Evolutionary conservation across 2,797 vertebrate genomes (phyloP).

Genomic region (Knipowitschia caucasica): DNA sequence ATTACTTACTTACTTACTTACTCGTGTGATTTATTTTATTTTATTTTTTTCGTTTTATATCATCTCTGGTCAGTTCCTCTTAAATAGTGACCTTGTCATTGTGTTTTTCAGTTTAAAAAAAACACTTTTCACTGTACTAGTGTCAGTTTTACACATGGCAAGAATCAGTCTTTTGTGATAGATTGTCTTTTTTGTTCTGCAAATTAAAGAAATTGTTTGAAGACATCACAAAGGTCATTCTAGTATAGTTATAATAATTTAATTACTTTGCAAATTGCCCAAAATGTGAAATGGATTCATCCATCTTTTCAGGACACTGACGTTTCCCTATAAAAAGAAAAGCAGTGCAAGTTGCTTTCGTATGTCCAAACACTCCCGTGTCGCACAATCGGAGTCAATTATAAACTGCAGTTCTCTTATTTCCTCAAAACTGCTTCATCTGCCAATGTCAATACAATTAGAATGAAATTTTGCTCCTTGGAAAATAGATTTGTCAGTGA

Average conservation of each 20-base stretch:
- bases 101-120: slow-evolving; percentile 6
- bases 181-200: not conserved
- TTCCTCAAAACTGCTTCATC: slow-evolving; percentile 45
- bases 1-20: too few relatives aligned
- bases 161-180: slow-evolving; percentile 24
- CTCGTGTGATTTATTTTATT: not conserved
- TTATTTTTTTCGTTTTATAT: not conserved
- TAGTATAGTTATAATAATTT: slow-evolving; percentile 32
- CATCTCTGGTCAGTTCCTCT: slow-evolving; percentile 16
- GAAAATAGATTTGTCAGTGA: slow-evolving; percentile 56
- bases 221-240: slow-evolving; percentile 34
- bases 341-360: slow-evolving; percentile 60
- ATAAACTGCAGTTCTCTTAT: slow-evolving; percentile 45
- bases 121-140: slow-evolving; percentile 15
- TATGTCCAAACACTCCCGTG: slow-evolving; percentile 56
- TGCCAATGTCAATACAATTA: slow-evolving; percentile 68
- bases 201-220: slow-evolving; percentile 17
- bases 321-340: slow-evolving; percentile 35
- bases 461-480: slow-evolving; percentile 37
- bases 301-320: slow-evolving; percentile 34
- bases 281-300: slow-evolving; percentile 43
- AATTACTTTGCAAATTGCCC: slow-evolving; percentile 46
- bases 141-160: slow-evolving; percentile 44
- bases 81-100: slow-evolving; percentile 30
- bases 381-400: slow-evolving; percentile 48